Conservation (phyloP, 2,797 vertebrate genomes). For the Phoeniculus purpureus region DNA sequence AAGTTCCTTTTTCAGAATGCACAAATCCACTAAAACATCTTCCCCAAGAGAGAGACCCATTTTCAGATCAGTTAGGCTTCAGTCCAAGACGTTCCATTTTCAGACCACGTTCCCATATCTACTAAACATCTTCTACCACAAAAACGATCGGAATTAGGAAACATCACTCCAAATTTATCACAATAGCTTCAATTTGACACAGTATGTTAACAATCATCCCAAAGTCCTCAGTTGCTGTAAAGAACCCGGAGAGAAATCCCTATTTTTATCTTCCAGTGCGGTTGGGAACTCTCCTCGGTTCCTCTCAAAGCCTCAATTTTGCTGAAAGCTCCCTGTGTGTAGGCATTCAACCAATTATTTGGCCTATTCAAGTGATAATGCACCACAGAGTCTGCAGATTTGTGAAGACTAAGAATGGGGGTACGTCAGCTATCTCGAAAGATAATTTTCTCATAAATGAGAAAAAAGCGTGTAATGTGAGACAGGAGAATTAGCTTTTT, state of each 20-base stretch:
- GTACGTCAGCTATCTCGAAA: slow-evolving; percentile 38
- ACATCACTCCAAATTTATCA: slow-evolving; percentile 45
- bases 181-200: slow-evolving; percentile 32
- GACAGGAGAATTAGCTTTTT: slow-evolving; percentile 50
- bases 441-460: slow-evolving; percentile 62
- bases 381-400: slow-evolving; percentile 67
- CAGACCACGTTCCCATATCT: background rate
- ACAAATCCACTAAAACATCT: background rate
- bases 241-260: slow-evolving; percentile 43
- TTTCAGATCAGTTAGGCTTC: too few species aligned
- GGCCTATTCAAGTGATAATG: slow-evolving; percentile 75
- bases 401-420: slow-evolving; percentile 63
- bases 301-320: slow-evolving; percentile 54
- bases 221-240: slow-evolving; percentile 50
- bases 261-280: slow-evolving; percentile 64
- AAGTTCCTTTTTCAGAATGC: background rate
- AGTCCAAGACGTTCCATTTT: background rate
- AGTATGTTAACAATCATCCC: background rate
- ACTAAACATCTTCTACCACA: background rate
- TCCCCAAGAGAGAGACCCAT: background rate
- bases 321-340: slow-evolving; percentile 60
- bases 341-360: slow-evolving; percentile 70
- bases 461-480: slow-evolving; percentile 30
- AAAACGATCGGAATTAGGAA: slow-evolving; percentile 12
- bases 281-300: slow-evolving; percentile 58